Evolutionary conservation across 2,888 invertebrate species (phyloP).

Genomic region (Lasioglossum malachurum): DNA sequence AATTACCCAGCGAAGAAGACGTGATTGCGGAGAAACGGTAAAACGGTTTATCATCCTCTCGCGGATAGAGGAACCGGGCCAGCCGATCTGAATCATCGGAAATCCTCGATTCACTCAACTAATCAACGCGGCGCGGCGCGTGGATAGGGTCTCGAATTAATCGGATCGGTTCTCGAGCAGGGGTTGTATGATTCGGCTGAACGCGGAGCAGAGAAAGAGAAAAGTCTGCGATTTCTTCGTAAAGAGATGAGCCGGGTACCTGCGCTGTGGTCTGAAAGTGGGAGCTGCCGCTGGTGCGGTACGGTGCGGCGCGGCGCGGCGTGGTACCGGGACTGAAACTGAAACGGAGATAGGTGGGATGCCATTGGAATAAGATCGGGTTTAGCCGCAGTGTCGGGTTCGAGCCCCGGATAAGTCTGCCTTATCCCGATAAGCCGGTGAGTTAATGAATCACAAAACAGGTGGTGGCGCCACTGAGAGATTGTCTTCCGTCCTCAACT

Average conservation of each 20-base stretch:
- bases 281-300: constrained; percentile 22
- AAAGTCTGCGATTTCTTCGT: constrained; percentile 37
- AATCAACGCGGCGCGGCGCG: neutral
- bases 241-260: constrained; percentile 44
- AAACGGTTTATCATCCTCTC: neutral
- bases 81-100: neutral
- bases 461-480: constrained; percentile 82
- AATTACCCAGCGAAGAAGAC: neutral
- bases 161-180: neutral
- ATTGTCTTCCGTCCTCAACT: constrained; percentile 73
- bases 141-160: constrained; percentile 4
- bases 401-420: constrained; percentile 85
- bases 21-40: neutral
- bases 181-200: neutral
- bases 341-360: constrained; percentile 79
- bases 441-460: constrained; percentile 85
- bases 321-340: constrained; percentile 72
- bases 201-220: constrained; percentile 17
- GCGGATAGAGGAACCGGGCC: neutral
- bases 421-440: constrained; percentile 85
- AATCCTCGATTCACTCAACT: neutral
- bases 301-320: neutral
- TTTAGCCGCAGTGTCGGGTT: constrained; percentile 84
- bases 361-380: constrained; percentile 85
- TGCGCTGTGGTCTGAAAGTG: constrained; percentile 57